These are phyloP conservation scores for Cryptocephalus moraei DNA, from an alignment of 2,888 invertebrate species.

Conservation along the genomic window DNA sequence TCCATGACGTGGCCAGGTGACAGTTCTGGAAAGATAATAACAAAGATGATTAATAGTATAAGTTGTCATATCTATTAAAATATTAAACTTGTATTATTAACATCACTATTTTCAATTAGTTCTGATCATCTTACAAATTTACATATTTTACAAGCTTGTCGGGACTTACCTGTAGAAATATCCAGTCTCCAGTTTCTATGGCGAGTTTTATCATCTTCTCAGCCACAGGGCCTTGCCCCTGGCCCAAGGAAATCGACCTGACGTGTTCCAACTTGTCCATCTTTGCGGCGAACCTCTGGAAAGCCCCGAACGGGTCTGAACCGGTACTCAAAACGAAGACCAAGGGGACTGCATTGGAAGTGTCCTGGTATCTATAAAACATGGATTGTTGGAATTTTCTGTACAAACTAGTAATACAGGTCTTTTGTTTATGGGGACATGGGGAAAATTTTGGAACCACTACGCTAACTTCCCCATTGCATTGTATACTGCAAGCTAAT, in stretches of 20 bases:
- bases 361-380: constrained; percentile 54
- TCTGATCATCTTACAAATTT: no score
- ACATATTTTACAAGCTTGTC: no score
- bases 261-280: constrained; percentile 59
- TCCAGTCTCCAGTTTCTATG: constrained; percentile 70
- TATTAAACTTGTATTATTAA: neutral
- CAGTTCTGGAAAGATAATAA: constrained; percentile 59
- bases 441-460: no score
- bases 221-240: constrained; percentile 84
- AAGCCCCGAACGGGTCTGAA: constrained; percentile 77
- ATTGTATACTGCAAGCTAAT: no score
- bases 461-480: no score
- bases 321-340: constrained; percentile 83
- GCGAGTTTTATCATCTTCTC: constrained; percentile 68
- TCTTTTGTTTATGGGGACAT: no score
- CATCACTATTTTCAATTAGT: no score
- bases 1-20: constrained; percentile 90
- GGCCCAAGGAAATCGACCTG: constrained; percentile 79
- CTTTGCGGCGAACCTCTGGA: constrained; percentile 70
- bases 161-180: constrained; percentile 63
- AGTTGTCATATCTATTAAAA: no score
- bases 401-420: no score
- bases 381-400: no score
- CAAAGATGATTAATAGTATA: no score
- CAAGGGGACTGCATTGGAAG: constrained; percentile 61